Base-by-base conservation (phyloP, 1,140 invertebrate species). In the Drosophila obscura region DNA sequence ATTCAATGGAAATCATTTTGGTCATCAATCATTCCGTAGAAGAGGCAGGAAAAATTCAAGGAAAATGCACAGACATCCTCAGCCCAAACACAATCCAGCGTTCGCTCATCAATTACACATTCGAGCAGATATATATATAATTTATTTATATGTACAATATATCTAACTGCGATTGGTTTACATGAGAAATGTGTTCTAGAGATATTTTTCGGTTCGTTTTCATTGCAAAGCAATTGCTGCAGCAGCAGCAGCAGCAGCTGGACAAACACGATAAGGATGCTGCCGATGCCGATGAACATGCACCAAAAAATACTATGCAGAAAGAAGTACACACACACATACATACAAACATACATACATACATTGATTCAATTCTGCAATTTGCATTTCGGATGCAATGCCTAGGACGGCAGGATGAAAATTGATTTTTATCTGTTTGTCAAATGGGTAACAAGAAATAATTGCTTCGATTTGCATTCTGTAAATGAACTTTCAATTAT, bases 31-130 rank as follows among this genome's bases (percentile, higher is more conserved):
- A 76, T 68, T 63, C 57, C 35, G 45, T 45, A 50, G 9, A 41
- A 44, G 19, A 31, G 53, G 11, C 15, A 22, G 41, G 13, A 31
- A 49, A 49, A 49, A 61, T 56, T 57, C 9, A 63, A 46, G 5
- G 26, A 43, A 62, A 31, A 52, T 52, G 6, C 22, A 7, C 7
- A 57, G 24, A 16, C 19, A 45, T 19, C 46, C 16, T 41, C 53
- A 43, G 53, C 59, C 68, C 65, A 71, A 74, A 71, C 59, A 35
- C 46, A 35, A 57, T 67, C 46, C 48, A 51, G 65, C 35, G 50
- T 16, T 15, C 9, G 53, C 35, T 51, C 64, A 82, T 78, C 79
- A 82, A 78, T 82, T 82, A 69, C 66, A 60, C 41, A 48, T 45
- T 64, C 11, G 35, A 39, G 4, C 28, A 48, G 43, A 62, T n/a